Conservation (phyloP, 1,140 invertebrate genomes). For the Procambarus clarkii region DNA sequence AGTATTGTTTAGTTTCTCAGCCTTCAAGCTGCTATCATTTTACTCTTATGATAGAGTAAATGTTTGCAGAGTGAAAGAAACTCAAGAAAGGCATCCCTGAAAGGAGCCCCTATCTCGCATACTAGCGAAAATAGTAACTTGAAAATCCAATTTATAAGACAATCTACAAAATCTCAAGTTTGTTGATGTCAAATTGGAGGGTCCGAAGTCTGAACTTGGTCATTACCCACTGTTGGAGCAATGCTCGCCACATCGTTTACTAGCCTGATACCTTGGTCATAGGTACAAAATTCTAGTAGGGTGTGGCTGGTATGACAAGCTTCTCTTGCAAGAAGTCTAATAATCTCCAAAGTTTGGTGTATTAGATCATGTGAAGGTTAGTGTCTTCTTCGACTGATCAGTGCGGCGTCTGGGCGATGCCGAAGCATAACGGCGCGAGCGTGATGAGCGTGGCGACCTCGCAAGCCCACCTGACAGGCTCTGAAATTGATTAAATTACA, state of each 20-base stretch:
- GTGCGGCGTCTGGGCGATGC: slow-evolving; percentile 51
- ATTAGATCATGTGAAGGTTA: slow-evolving; percentile 61
- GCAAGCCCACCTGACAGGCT: slow-evolving; percentile 45
- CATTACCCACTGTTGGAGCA: neutral
- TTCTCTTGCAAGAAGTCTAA: neutral
- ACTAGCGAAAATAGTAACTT: slow-evolving; percentile 2
- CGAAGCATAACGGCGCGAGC: slow-evolving; percentile 58
- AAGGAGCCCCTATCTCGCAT: slow-evolving; percentile 12
- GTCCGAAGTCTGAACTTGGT: neutral
- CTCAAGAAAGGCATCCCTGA: neutral
- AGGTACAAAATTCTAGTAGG: neutral
- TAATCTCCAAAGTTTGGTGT: neutral
- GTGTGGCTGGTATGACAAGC: neutral
- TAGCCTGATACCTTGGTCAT: too few relatives aligned
- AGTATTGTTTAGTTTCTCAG: slow-evolving; percentile 21
- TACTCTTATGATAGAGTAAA: slow-evolving; percentile 52
- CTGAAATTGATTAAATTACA: neutral
- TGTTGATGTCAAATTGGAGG: neutral
- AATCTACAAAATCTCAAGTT: neutral
- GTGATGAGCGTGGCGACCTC: slow-evolving; percentile 48
- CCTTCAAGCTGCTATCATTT: slow-evolving; percentile 47
- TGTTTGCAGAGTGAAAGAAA: slow-evolving; percentile 42
- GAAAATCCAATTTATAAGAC: slow-evolving; percentile 30
- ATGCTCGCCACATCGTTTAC: neutral
- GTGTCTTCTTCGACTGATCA: slow-evolving; percentile 61